These are phyloP conservation scores for Nematopogon swammerdamellus DNA, from an alignment of 2,888 invertebrate species.

Conservation along the genomic window DNA sequence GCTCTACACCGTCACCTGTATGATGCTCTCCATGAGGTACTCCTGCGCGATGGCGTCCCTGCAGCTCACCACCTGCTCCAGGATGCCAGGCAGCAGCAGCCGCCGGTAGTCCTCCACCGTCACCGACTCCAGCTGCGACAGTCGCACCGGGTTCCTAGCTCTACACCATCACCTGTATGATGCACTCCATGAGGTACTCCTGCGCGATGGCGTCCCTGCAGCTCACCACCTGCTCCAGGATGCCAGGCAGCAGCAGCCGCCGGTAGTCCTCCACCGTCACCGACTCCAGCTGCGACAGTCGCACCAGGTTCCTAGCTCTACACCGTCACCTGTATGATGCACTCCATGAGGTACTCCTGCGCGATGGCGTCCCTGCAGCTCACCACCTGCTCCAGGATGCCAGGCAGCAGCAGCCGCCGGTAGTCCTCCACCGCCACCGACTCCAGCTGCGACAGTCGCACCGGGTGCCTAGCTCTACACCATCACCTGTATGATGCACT, in stretches of 20 bases:
- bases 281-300: slow-evolving; percentile 92
- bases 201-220: slow-evolving; percentile 98
- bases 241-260: slow-evolving; percentile 91
- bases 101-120: slow-evolving; percentile 90
- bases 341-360: slow-evolving; percentile 99
- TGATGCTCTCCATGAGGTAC: slow-evolving; percentile 99
- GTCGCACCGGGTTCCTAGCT: slow-evolving; percentile 96
- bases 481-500: slow-evolving; percentile 96
- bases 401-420: slow-evolving; percentile 88
- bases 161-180: slow-evolving; percentile 96
- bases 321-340: slow-evolving; percentile 96
- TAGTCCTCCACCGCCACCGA: slow-evolving; percentile 91
- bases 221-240: slow-evolving; percentile 97
- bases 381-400: slow-evolving; percentile 96
- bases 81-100: slow-evolving; percentile 91
- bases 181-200: slow-evolving; percentile 99
- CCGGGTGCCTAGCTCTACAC: slow-evolving; percentile 99
- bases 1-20: slow-evolving; percentile 98
- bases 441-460: slow-evolving; percentile 93
- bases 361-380: slow-evolving; percentile 98
- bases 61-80: slow-evolving; percentile 98
- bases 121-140: slow-evolving; percentile 94
- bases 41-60: slow-evolving; percentile 98
- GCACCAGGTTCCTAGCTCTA: slow-evolving; percentile 97
- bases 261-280: slow-evolving; percentile 91